These are phyloP conservation scores for Synanthedon tipuliformis DNA, from an alignment of 2,888 invertebrate genomes.

Conservation along the genomic window DNA sequence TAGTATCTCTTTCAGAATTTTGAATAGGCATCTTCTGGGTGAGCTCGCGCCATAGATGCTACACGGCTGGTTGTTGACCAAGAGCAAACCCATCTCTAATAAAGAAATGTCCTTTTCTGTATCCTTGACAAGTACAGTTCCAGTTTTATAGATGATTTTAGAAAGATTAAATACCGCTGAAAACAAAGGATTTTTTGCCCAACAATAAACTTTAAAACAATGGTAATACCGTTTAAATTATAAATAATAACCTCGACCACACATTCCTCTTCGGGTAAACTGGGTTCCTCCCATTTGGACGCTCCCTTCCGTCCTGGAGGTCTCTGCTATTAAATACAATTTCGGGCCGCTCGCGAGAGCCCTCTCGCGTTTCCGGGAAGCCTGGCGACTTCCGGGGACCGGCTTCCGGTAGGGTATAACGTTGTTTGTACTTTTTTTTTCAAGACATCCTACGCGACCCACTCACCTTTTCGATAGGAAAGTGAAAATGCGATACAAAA, in stretches of 20 bases:
- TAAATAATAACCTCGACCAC: constrained; percentile 28
- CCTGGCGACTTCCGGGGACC: constrained; percentile 57
- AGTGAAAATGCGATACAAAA: neutral
- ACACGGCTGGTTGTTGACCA: no score
- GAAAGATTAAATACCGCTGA: no score
- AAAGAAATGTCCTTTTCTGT: no score
- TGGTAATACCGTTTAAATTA: constrained; percentile 20
- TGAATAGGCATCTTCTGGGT: no score
- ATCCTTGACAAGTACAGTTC: no score
- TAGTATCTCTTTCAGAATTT: no score
- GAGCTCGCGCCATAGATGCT: no score
- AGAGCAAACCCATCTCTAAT: no score
- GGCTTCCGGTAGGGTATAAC: constrained; percentile 56
- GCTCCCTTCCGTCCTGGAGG: constrained; percentile 8
- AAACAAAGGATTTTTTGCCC: no score
- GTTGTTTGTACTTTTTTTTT: constrained; percentile 47
- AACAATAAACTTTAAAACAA: constrained; percentile 10
- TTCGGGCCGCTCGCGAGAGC: constrained; percentile 44
- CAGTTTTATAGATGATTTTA: no score
- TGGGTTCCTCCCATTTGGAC: constrained; percentile 11
- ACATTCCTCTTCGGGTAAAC: constrained; percentile 1
- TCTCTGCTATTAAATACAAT: constrained; percentile 58
- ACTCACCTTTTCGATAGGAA: constrained; percentile 33
- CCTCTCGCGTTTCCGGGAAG: constrained; percentile 62
- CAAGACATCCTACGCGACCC: constrained; percentile 32